Evolutionary conservation across 2,113 vertebrate species (phyloP).

Genomic region (Bungarus multicinctus): DNA sequence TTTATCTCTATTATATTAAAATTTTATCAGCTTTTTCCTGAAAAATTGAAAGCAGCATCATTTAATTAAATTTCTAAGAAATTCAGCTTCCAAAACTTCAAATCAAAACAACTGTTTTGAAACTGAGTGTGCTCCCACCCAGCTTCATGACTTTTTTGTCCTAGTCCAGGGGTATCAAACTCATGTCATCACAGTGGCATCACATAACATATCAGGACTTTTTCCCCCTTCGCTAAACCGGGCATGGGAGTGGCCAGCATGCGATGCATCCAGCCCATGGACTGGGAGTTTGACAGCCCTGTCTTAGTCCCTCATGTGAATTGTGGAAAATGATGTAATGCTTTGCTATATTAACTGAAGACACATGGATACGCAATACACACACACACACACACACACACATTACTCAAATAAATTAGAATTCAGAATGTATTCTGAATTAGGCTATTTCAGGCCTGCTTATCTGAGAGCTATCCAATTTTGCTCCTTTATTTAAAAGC

Average conservation of each 20-base stretch:
- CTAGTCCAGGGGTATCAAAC: slow-evolving; percentile 26
- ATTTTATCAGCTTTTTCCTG: slow-evolving; percentile 1
- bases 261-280: no score
- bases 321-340: slow-evolving; percentile 87
- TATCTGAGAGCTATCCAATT: slow-evolving; percentile 67
- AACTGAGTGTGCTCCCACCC: slow-evolving; percentile 35
- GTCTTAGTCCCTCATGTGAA: slow-evolving; percentile 67
- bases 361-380: not conserved
- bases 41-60: slow-evolving; percentile 29
- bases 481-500: slow-evolving; percentile 68
- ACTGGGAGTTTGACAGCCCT: no score
- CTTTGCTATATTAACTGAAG: slow-evolving; percentile 65
- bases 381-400: slow-evolving; percentile 40
- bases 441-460: slow-evolving; percentile 60
- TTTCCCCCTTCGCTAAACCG: no score
- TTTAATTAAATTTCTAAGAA: slow-evolving; percentile 60
- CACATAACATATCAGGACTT: no score
- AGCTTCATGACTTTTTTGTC: slow-evolving; percentile 61
- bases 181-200: no score
- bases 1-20: slow-evolving; percentile 24
- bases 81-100: slow-evolving; percentile 65
- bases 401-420: slow-evolving; percentile 77
- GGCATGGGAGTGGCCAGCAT: no score
- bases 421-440: slow-evolving; percentile 68
- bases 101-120: slow-evolving; percentile 49